phyloP scores from a whole-genome alignment of 1,140 invertebrate species.

The Cherax quadricarinatus region DNA sequence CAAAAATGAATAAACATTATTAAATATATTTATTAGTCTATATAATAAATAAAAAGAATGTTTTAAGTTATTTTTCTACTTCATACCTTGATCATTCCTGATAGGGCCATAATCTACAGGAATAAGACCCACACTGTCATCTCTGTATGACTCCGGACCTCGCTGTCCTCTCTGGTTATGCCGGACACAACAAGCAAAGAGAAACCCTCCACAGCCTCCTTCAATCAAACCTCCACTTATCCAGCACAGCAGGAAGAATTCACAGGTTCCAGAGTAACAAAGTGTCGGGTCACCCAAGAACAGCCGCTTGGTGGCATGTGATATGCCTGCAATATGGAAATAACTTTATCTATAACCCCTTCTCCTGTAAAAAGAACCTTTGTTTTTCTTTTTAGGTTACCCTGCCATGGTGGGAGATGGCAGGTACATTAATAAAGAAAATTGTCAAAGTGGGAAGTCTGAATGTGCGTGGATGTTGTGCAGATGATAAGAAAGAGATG shows the following conservation, averaged over 20 bases:
- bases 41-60: too few species aligned
- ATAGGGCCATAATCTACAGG: conserved; percentile 82
- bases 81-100: conserved; percentile 86
- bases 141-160: conserved; percentile 80
- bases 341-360: background rate
- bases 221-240: conserved; percentile 91
- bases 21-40: too few species aligned
- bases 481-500: too few species aligned
- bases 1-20: too few species aligned
- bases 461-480: too few species aligned
- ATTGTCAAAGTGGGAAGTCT: background rate
- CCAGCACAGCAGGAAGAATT: conserved; percentile 96
- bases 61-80: too few species aligned
- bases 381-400: background rate
- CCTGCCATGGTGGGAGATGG: too few species aligned
- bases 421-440: background rate
- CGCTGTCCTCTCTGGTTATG: conserved; percentile 72
- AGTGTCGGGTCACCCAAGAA: conserved; percentile 78
- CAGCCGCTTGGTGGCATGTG: conserved; percentile 64
- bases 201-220: conserved; percentile 87
- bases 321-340: conserved; percentile 31
- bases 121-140: conserved; percentile 71
- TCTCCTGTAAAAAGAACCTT: too few species aligned
- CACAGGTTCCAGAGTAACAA: conserved; percentile 86
- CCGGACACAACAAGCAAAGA: conserved; percentile 92